These are phyloP conservation scores for Sclerurus mexicanus DNA, from an alignment of 2,113 vertebrate species.

Conservation along the genomic window DNA sequence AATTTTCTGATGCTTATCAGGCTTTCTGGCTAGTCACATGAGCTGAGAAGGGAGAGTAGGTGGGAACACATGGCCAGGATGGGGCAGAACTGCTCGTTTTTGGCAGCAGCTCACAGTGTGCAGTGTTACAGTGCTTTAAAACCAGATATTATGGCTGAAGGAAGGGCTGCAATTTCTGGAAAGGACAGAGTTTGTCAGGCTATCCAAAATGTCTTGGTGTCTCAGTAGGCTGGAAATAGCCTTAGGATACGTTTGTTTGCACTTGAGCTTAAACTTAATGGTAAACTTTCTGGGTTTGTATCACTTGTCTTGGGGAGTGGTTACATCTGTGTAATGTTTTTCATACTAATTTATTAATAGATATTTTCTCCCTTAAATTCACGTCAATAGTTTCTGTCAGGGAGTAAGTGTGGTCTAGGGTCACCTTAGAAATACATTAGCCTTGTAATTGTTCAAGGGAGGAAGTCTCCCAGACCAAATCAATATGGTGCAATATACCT, in stretches of 20 bases:
- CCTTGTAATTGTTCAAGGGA: background rate
- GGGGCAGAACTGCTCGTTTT: background rate
- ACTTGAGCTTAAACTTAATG: background rate
- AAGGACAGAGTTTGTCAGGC: background rate
- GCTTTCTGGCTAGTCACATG: background rate
- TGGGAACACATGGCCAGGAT: background rate
- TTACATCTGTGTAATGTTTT: background rate
- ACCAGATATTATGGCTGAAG: accelerated
- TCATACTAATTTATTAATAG: background rate
- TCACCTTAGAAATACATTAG: slow-evolving; percentile 40
- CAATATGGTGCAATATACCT: background rate
- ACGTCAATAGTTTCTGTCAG: background rate
- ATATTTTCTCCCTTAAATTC: background rate
- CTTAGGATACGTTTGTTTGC: background rate
- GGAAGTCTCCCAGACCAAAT: slow-evolving; percentile 35
- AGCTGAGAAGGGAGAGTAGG: background rate
- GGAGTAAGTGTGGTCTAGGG: background rate
- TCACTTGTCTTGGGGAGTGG: background rate
- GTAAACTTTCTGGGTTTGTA: background rate
- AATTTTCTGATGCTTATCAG: background rate
- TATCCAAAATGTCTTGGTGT: background rate
- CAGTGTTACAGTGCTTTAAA: background rate
- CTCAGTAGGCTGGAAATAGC: background rate
- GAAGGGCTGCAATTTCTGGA: background rate
- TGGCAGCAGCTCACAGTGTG: background rate